Base-by-base conservation (phyloP, 37 sponge, comb jelly and placozoan species). In the Ianthella basta region DNA sequence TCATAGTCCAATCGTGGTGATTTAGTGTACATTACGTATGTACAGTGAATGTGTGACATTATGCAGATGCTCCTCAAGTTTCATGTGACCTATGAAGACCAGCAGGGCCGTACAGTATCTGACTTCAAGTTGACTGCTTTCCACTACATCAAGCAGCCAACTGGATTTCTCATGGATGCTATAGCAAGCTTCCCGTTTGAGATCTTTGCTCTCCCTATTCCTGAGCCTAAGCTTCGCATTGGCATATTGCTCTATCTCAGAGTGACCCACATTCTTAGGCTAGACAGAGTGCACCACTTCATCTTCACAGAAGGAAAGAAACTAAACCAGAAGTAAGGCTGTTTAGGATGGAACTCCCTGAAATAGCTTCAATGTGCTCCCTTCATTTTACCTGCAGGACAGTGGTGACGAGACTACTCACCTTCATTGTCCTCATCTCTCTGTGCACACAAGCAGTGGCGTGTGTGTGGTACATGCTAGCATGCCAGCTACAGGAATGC, bases 391-490 rank as follows among this genome's bases (percentile, higher is more conserved):
- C n/a, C n/a, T 75, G 13, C 25, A 89, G 93, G 86, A 87, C 93
- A 37, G 69, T 87, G 20, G 73, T 87, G 32, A 79, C 89, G 1
- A 80, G 85, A 23, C 40, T 89, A 19, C 78, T 89, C 70, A 93
- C 89, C 85, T 93, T 84, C 85, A 84, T 89, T 61, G 90, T 89
- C 8, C 86, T 89, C 38, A 86, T 84, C 68, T 77, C 85, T 40
- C 67, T 94, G 15, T 84, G 81, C 54, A 87, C 88, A 21, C 94
- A 94, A 65, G 72, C 81, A 37, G 91, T 90, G n/a, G 88, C 91
- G 8, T 94, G 94, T 56, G 0, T 94, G 29, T 94, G 94, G 94
- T 90, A 86, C 88, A 39, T 94, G 32, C 80, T 94, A 4, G 91
- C 85, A 65, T 94, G 94, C 75, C 88, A 72, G 60, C 25, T 69